Base-by-base conservation (phyloP, 2,888 invertebrate genomes). In the Steinernema scapterisci region DNA sequence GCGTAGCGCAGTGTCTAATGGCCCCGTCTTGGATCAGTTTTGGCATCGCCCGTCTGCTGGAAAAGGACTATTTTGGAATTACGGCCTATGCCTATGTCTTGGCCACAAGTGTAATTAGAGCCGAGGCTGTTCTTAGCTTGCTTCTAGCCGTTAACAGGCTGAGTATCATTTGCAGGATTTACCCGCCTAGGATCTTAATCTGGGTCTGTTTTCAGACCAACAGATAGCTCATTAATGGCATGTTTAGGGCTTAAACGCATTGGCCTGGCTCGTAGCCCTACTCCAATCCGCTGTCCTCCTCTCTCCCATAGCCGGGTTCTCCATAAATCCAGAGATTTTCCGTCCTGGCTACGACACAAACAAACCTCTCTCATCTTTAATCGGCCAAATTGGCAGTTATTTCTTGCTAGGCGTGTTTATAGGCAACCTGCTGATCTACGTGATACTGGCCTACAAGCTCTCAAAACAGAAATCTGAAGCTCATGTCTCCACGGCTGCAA, bases 41-140 rank as follows among this genome's bases (percentile, higher is more conserved):
- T 27, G 63, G 63, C 27, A 63, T 63, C 27, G 63, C 63, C 38
- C 63, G 31, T n/a, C 31, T 63, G 1, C 23, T 11, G 6, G 27
- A 63, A 38, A 16, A 25, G 6, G 63, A 63, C 31, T 63, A 63
- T 25, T 16, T 27, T 19, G 31, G 63, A 1, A 25, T 63, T 2
- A 63, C 63, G 2, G 63, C 63, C 16, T 25, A 25, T 21, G 63
- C 63, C 63, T 63, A 63, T 13, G 63, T 63, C 1, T 16, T 63
- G 16, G 63, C 63, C 9, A 63, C 63, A 7, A 63, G 63, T 25
- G 63, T 27, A 1, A 63, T 63, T 63, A 9, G 63, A 25, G 63
- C 63, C n/a, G 63, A 63, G 31, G 63, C 63, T 16, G 63, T 63
- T 31, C 31, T 63, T 13, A 63, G 63, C 31, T 16, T 63, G 27